A percentile compares a stretch with the other conserved stretches of the same genome.
phyloP scores from a whole-genome alignment of 1,140 invertebrate genomes.

The Sycophila sp. region DNA sequence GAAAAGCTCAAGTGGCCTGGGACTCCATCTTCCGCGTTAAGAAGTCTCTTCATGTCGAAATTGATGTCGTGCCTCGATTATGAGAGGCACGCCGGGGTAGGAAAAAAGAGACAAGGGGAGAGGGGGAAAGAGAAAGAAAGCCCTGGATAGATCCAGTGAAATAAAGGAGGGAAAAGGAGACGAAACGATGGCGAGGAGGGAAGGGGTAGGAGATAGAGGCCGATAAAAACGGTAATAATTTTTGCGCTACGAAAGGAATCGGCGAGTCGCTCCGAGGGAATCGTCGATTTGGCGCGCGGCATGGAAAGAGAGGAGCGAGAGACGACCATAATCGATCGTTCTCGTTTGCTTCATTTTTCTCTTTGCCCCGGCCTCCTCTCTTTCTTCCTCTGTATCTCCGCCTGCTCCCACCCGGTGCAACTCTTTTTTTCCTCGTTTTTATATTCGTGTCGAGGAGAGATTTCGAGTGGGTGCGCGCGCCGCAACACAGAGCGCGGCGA shows the following conservation, averaged over 20 bases:
- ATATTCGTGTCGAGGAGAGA: constrained; percentile 30
- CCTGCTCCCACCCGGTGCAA: not conserved
- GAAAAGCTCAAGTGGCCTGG: constrained; percentile 2
- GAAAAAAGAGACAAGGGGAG: not conserved
- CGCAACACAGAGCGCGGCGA: not conserved
- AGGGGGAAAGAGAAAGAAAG: not conserved
- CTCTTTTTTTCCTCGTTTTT: constrained; percentile 10
- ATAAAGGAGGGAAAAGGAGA: not conserved
- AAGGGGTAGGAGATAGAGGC: not conserved
- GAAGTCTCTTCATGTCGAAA: not conserved
- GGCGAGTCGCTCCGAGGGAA: not conserved
- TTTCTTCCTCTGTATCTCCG: not conserved
- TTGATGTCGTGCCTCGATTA: constrained; percentile 12
- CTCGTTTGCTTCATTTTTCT: constrained; percentile 9
- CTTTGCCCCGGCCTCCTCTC: constrained; percentile 13
- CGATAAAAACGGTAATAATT: constrained; percentile 17
- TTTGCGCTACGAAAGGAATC: not conserved
- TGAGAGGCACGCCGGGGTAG: not conserved
- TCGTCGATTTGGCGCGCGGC: not conserved
- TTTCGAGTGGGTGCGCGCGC: constrained; percentile 17
- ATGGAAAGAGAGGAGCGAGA: not conserved
- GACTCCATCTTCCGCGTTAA: not conserved
- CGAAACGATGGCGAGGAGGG: not conserved
- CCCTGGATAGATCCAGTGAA: not conserved
- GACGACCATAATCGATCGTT: constrained; percentile 22